A percentile compares a stretch with the other conserved stretches of the same genome.
These are phyloP conservation scores for Kradibia gibbosae DNA, from an alignment of 1,140 invertebrate genomes.

Conservation along the genomic window DNA sequence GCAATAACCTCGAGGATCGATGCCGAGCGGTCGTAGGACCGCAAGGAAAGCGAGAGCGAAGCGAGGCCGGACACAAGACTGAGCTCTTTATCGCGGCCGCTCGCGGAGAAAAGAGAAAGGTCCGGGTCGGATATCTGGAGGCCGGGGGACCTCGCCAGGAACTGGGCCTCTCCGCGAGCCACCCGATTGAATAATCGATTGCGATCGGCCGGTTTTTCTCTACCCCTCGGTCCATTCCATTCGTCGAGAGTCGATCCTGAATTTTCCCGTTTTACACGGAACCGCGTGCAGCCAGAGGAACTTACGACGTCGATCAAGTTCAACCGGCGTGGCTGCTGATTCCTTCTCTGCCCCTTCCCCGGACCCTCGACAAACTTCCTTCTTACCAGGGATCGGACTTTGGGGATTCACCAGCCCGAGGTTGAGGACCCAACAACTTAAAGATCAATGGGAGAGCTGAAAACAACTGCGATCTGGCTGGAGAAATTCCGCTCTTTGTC, in stretches of 20 bases:
- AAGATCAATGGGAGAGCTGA: too few relatives aligned
- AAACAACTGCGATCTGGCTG: too few relatives aligned
- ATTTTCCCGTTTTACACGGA: not conserved
- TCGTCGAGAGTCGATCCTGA: not conserved
- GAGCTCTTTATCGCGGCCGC: constrained; percentile 9
- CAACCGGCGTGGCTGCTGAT: too few relatives aligned
- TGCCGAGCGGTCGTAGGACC: not conserved
- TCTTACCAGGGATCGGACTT: too few relatives aligned
- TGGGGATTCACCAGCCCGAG: too few relatives aligned
- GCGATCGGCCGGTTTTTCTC: not conserved
- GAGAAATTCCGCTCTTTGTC: too few relatives aligned
- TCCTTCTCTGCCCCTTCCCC: not conserved
- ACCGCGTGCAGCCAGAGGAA: not conserved
- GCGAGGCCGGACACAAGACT: constrained; percentile 16
- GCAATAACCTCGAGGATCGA: not conserved
- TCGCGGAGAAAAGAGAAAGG: constrained; percentile 47
- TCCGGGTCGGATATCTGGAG: not conserved
- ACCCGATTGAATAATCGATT: constrained; percentile 46
- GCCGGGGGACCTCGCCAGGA: not conserved
- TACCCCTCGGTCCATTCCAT: not conserved
- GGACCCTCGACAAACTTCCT: too few relatives aligned
- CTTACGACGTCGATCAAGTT: constrained; percentile 8
- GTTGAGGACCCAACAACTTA: too few relatives aligned
- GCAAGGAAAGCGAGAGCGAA: constrained; percentile 1
- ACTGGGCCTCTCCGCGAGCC: constrained; percentile 22